Evolutionary conservation across 2,888 invertebrate genomes (phyloP).

Genomic region (Coelopa pilipes): DNA sequence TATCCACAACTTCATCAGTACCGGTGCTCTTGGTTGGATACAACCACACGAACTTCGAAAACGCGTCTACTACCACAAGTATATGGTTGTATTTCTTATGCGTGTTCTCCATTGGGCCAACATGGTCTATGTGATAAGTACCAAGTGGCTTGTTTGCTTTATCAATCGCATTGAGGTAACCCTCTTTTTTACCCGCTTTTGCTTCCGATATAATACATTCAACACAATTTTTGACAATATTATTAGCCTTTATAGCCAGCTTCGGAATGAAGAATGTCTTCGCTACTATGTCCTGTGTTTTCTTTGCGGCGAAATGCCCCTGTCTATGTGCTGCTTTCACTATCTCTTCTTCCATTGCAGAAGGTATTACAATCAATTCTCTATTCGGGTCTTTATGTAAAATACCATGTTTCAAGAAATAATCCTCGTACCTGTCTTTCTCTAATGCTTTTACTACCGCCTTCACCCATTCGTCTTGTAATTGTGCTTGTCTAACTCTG

Average conservation of each 20-base stretch:
- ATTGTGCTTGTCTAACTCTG: conserved; percentile 27
- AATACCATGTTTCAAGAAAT: conserved; percentile 36
- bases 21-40: conserved; percentile 51
- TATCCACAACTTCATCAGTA: conserved; percentile 51
- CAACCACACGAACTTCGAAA: conserved; percentile 57
- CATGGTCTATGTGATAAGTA: conserved; percentile 56
- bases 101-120: conserved; percentile 51
- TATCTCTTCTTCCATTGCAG: conserved; percentile 53
- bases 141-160: conserved; percentile 53
- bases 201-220: conserved; percentile 41
- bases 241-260: no score
- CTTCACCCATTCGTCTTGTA: conserved; percentile 29
- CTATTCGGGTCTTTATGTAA: conserved; percentile 34
- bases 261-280: no score
- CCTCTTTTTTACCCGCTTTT: conserved; percentile 51
- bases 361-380: conserved; percentile 54
- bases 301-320: conserved; percentile 41
- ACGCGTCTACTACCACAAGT: conserved; percentile 46
- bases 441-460: conserved; percentile 36
- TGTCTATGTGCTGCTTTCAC: conserved; percentile 56
- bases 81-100: conserved; percentile 32
- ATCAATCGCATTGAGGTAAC: conserved; percentile 41
- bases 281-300: background rate
- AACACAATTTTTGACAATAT: conserved; percentile 36
- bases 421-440: conserved; percentile 30